These are phyloP conservation scores for Metalampra italica DNA, from an alignment of 2,888 invertebrate genomes.

Conservation along the genomic window DNA sequence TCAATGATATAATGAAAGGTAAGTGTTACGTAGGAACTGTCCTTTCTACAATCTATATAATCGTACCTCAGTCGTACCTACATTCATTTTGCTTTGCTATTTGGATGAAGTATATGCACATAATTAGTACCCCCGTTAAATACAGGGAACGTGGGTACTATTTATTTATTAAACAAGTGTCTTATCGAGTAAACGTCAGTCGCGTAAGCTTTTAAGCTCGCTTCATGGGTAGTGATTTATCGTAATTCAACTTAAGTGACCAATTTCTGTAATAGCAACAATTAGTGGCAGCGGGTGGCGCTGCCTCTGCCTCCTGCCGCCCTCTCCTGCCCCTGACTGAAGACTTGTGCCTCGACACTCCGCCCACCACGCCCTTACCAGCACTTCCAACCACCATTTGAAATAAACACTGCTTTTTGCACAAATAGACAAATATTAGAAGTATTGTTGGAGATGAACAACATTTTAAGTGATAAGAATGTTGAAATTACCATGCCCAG, in stretches of 20 bases:
- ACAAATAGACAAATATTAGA: too few relatives aligned
- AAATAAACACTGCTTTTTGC: constrained; percentile 10
- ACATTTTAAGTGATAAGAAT: too few relatives aligned
- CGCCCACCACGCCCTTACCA: not conserved
- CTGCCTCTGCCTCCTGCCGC: constrained; percentile 19
- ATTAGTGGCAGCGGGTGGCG: constrained; percentile 41
- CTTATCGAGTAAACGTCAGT: constrained; percentile 32
- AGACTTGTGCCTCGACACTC: not conserved
- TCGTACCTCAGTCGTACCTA: too few relatives aligned
- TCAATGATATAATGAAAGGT: not conserved
- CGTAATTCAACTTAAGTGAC: constrained; percentile 52
- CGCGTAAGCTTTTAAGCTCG: constrained; percentile 27
- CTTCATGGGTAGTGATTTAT: constrained; percentile 45
- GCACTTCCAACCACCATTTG: constrained; percentile 2
- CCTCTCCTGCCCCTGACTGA: not conserved
- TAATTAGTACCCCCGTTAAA: too few relatives aligned
- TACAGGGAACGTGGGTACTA: constrained; percentile 9
- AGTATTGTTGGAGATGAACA: too few relatives aligned
- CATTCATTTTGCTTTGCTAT: too few relatives aligned
- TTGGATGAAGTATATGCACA: too few relatives aligned
- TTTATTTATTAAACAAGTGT: constrained; percentile 35
- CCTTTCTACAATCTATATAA: too few relatives aligned
- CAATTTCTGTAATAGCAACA: constrained; percentile 60
- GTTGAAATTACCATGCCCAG: too few relatives aligned
- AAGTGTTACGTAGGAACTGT: not conserved